Evolutionary conservation across 2,888 invertebrate genomes (phyloP), one percentile per base, ranked within the genome.

Genomic region (Kryphioiulus occultus): DNA sequence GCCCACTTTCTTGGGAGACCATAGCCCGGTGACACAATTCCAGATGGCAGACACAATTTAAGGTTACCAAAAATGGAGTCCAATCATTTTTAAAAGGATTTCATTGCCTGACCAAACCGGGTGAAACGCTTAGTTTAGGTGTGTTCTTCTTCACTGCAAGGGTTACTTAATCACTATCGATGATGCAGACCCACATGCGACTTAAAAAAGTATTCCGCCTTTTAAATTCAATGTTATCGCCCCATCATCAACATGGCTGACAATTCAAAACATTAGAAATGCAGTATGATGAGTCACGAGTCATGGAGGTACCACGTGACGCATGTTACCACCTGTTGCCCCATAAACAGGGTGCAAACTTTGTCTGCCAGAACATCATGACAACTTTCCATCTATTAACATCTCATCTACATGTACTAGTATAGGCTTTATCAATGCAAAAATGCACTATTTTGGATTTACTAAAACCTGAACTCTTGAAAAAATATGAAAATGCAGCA

Each of bases 41-140:
- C 22, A 22, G 59, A 22, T 22, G 59, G 59, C 22, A 59, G 59
- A 59, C 59, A 59, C 59, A 59, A 22, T 59, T 59, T 59, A 59
- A 59, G 59, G 59, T 22, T 59, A 59, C 59, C 59, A 59, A 59
- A 59, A 59, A 59, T 59, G 59, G 59, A 59, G 59, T 59, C 59
- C 5, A 59, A 59, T 59, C 7, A 59, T 59, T 59, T 59, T 59
- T 0, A 59, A 59, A 59, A n/a, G 59, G 7, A 59, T 59, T 59
- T 59, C 59, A 59, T 22, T 59, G 59, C 59, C 59, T 59, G 59
- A 59, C n/a, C 59, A 22, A 59, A 59, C 59, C 22, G 59, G 59
- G 59, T 59, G 59, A 59, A 59, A 59, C 59, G n/a, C 10, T 59
- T 59, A 59, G 59, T n/a, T 59, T n/a, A 59, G 59, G 59, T 59